Evolutionary conservation across 35 echinoderm and acorn worm genomes (phyloP).

Genomic region (Ophioderma brevispina): DNA sequence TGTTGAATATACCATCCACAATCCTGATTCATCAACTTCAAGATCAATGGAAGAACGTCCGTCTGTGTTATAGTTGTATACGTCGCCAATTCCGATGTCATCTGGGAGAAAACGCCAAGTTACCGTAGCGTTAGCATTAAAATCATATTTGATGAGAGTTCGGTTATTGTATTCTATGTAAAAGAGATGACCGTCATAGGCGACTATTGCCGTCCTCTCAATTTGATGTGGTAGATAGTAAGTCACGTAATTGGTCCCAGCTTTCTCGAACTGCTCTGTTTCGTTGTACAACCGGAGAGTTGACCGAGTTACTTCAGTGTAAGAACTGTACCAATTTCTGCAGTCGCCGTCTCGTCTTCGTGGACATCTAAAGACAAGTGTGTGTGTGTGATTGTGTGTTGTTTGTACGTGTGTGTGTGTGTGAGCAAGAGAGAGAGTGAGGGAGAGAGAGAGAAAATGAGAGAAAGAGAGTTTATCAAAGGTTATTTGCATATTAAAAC

Average conservation of each 20-base stretch:
- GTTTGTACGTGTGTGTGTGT: no score
- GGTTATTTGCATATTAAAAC: no score
- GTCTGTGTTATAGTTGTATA: not conserved
- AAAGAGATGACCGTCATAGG: not conserved
- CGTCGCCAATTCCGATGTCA: not conserved
- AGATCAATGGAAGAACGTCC: conserved; percentile 33
- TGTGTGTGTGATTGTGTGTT: no score
- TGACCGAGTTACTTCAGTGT: not conserved
- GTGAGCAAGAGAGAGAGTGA: no score
- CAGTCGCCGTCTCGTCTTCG: no score
- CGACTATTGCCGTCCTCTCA: not conserved
- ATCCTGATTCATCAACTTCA: conserved; percentile 51
- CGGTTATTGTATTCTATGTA: not conserved
- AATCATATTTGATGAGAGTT: not conserved
- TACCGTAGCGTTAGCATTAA: not conserved
- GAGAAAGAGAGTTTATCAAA: no score
- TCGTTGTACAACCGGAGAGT: not conserved
- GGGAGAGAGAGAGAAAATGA: no score
- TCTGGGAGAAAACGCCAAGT: not conserved
- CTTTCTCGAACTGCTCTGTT: not conserved
- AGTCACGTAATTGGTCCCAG: not conserved
- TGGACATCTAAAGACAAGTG: no score
- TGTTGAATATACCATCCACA: conserved; percentile 65
- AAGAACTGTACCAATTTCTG: no score
- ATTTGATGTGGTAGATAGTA: not conserved